Conservation (phyloP, 2,888 invertebrate species). For the Amphimallon solstitiale region DNA sequence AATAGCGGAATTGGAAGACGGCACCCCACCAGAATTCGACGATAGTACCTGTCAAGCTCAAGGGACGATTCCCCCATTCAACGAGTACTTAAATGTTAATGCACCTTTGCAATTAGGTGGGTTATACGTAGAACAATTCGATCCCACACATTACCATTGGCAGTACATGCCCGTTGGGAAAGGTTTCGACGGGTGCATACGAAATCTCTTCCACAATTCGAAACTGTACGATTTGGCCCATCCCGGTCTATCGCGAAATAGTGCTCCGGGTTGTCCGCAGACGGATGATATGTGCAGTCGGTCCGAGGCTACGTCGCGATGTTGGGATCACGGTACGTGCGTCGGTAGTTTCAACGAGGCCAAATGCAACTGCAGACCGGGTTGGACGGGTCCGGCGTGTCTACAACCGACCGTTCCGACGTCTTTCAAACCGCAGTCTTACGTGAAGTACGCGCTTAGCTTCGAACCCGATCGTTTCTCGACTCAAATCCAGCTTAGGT, state of each 20-base stretch:
- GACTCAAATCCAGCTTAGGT: conserved; percentile 91
- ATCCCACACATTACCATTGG: conserved; percentile 89
- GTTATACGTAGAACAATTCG: conserved; percentile 88
- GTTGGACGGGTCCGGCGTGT: conserved; percentile 93
- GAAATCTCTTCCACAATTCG: conserved; percentile 95
- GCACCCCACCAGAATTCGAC: conserved; percentile 88
- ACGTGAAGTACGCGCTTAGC: conserved; percentile 95
- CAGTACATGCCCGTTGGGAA: conserved; percentile 89
- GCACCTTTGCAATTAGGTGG: conserved; percentile 96
- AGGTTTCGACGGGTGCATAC: conserved; percentile 95
- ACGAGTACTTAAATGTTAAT: conserved; percentile 95
- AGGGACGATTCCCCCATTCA: conserved; percentile 92
- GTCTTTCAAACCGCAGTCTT: conserved; percentile 92
- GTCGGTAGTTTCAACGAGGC: conserved; percentile 90
- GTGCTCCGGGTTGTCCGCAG: conserved; percentile 90
- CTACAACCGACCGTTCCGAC: conserved; percentile 87
- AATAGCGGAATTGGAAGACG: conserved; percentile 89
- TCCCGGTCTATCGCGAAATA: conserved; percentile 88
- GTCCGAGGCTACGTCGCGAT: conserved; percentile 85
- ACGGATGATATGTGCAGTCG: conserved; percentile 92
- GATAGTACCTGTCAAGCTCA: conserved; percentile 90
- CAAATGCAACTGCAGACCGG: conserved; percentile 93
- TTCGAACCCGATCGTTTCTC: conserved; percentile 93
- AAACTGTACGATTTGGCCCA: conserved; percentile 94
- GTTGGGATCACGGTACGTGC: conserved; percentile 95